Conservation (phyloP, 2,888 invertebrate species). For the Romanomermis culicivorax region DNA sequence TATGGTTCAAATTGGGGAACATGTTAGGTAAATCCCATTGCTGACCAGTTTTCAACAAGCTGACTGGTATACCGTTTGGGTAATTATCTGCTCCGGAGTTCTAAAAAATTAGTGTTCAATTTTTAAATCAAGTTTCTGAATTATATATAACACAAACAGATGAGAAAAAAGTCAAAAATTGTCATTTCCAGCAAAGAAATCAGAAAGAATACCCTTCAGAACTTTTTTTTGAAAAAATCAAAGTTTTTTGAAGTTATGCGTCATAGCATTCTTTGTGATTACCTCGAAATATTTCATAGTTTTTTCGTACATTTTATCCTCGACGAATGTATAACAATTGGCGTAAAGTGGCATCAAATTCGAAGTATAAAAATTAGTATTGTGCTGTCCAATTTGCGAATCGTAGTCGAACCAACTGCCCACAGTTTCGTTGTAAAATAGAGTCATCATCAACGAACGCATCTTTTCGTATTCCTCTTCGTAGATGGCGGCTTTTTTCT, state of each 20-base stretch:
- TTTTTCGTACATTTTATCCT: background rate
- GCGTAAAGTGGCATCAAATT: slow-evolving; percentile 53
- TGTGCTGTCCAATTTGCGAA: slow-evolving; percentile 33
- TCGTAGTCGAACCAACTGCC: slow-evolving; percentile 60
- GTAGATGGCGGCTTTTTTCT: too few species aligned
- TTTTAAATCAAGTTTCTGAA: too few species aligned
- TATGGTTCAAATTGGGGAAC: slow-evolving; percentile 73
- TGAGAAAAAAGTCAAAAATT: too few species aligned
- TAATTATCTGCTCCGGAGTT: slow-evolving; percentile 23
- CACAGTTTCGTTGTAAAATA: slow-evolving; percentile 48
- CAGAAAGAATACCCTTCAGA: too few species aligned
- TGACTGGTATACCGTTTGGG: slow-evolving; percentile 30
- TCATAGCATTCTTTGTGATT: too few species aligned
- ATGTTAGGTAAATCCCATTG: slow-evolving; percentile 46
- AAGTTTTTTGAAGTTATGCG: too few species aligned
- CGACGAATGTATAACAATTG: slow-evolving; percentile 22
- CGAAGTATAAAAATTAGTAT: slow-evolving; percentile 23
- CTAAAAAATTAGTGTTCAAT: too few species aligned
- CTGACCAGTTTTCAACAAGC: slow-evolving; percentile 27
- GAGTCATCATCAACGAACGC: background rate
- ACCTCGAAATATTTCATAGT: background rate
- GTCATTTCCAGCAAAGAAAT: too few species aligned
- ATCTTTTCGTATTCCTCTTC: background rate
- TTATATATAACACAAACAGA: too few species aligned
- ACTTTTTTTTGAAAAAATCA: too few species aligned